Percentiles rank a stretch among this genome's conserved stretches.
phyloP scores from a whole-genome alignment of 2,113 vertebrate genomes.

The Terrapene triunguis region DNA sequence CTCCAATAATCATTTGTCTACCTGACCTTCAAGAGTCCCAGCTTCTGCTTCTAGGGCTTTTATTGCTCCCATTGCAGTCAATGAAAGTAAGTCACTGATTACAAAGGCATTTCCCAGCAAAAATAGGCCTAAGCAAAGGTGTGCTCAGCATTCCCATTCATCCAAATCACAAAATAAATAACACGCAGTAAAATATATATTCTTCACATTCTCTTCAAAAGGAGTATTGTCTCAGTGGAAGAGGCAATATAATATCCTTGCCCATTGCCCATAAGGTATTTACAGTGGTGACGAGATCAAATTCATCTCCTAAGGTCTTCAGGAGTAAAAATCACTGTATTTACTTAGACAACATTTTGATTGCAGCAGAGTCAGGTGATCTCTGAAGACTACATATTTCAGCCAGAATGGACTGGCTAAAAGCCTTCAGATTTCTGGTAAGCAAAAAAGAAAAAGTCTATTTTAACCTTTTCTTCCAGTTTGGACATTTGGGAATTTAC shows the following conservation, averaged over 20 bases:
- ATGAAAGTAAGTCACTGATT: background rate
- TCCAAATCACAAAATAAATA: background rate
- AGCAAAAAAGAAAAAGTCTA: background rate
- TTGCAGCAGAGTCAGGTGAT: background rate
- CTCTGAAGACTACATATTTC: conserved; percentile 18
- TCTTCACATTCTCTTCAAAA: conserved; percentile 2
- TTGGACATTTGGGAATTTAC: conserved; percentile 9
- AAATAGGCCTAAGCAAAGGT: conserved; percentile 24
- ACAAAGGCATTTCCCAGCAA: conserved; percentile 22
- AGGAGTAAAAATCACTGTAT: conserved; percentile 21
- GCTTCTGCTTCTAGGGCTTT: background rate
- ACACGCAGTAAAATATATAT: background rate
- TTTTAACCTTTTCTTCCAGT: background rate
- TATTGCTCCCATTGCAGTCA: conserved; percentile 4
- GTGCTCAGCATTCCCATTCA: background rate
- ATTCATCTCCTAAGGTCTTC: background rate
- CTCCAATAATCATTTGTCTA: background rate
- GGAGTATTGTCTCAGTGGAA: background rate
- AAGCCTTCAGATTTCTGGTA: conserved; percentile 23
- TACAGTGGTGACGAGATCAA: conserved; percentile 2
- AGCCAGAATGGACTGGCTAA: background rate
- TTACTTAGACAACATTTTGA: conserved; percentile 15
- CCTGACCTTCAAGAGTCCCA: background rate
- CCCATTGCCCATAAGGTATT: background rate
- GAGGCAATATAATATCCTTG: background rate